These are phyloP conservation scores for Cerastoderma edule DNA, from an alignment of 2,888 invertebrate genomes.

Conservation along the genomic window DNA sequence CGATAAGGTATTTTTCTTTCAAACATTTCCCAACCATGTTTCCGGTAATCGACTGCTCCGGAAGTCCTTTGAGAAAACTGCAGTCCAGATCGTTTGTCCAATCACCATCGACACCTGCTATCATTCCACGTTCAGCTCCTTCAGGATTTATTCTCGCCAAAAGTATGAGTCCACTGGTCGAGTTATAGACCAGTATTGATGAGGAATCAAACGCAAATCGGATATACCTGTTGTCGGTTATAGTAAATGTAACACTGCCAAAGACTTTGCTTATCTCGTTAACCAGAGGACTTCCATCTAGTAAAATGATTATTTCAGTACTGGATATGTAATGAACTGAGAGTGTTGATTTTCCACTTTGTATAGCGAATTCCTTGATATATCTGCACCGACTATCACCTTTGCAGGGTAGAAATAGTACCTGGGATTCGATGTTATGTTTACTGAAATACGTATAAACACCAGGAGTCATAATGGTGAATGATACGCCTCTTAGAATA, in stretches of 20 bases:
- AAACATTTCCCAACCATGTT: constrained; percentile 48
- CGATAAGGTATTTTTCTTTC: constrained; percentile 32
- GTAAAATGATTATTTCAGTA: constrained; percentile 28
- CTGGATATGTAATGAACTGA: constrained; percentile 38
- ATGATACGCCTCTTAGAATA: constrained; percentile 60
- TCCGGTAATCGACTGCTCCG: constrained; percentile 33
- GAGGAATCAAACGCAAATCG: constrained; percentile 57
- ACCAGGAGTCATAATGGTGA: constrained; percentile 59
- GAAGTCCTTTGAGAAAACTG: constrained; percentile 26
- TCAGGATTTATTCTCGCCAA: constrained; percentile 42
- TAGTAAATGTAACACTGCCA: constrained; percentile 41
- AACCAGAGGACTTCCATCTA: constrained; percentile 31
- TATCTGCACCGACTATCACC: constrained; percentile 57
- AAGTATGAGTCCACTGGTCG: constrained; percentile 51
- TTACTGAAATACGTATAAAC: constrained; percentile 50
- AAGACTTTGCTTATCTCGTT: constrained; percentile 34
- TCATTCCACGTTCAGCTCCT: constrained; percentile 54
- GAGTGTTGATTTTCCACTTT: constrained; percentile 29
- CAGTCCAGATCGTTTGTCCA: constrained; percentile 65
- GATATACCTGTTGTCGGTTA: constrained; percentile 53
- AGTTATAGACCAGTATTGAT: constrained; percentile 55
- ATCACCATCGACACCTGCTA: constrained; percentile 62
- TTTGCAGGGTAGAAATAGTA: constrained; percentile 63
- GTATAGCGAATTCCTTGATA: constrained; percentile 58
- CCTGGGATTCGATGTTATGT: constrained; percentile 54